A percentile compares a stretch with the other conserved stretches of the same genome.
phyloP scores from a whole-genome alignment of 2,888 invertebrate genomes.

The Mallateleia sp. region DNA sequence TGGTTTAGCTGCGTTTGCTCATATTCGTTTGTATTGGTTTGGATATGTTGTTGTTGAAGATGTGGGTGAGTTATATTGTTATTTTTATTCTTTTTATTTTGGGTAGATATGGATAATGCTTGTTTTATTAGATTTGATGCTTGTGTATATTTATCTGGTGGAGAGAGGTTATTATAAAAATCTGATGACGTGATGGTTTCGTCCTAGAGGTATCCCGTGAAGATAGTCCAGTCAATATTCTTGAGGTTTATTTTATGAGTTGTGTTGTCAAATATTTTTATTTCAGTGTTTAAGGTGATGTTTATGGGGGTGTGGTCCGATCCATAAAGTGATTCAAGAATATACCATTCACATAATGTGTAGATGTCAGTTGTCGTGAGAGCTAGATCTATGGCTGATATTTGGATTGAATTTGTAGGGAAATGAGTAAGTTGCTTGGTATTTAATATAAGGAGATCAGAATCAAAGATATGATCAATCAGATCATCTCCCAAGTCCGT shows the following conservation, averaged over 20 bases:
- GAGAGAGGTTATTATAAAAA: not conserved
- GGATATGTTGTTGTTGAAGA: too few relatives aligned
- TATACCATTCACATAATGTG: not conserved
- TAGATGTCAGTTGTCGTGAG: not conserved
- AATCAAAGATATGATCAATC: not conserved
- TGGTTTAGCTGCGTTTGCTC: too few relatives aligned
- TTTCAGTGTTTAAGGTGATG: not conserved
- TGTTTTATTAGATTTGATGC: not conserved
- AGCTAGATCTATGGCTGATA: not conserved
- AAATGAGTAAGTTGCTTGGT: not conserved
- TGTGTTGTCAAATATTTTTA: not conserved
- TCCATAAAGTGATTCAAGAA: not conserved
- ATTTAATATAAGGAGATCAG: not conserved
- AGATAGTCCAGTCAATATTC: not conserved
- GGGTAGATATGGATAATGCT: not conserved
- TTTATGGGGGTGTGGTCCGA: not conserved
- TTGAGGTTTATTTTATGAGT: not conserved
- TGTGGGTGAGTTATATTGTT: too few relatives aligned
- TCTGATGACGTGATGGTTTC: not conserved
- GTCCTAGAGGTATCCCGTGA: not conserved
- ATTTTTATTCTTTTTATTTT: not conserved
- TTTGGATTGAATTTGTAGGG: not conserved
- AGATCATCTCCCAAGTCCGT: too few relatives aligned
- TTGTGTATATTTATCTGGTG: not conserved
- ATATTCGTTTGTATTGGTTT: too few relatives aligned